phyloP scores from a whole-genome alignment of 2,113 vertebrate genomes.

The Panurus biarmicus region DNA sequence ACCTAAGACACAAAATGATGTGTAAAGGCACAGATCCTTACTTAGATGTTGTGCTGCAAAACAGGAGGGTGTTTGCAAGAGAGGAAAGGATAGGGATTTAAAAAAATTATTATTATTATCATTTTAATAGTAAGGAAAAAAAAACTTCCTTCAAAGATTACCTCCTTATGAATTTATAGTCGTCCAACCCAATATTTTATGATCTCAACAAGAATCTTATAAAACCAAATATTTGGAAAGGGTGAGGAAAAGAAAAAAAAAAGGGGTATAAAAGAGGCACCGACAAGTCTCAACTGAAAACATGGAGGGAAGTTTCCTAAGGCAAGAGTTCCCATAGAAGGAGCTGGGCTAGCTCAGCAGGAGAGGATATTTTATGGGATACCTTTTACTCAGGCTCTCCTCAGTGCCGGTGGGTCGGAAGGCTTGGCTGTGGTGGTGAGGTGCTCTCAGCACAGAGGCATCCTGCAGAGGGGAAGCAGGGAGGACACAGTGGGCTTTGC shows the following conservation, averaged over 20 bases:
- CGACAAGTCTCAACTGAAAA: background rate
- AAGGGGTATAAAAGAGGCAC: slow-evolving; percentile 41
- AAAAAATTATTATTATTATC: background rate
- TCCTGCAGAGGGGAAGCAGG: background rate
- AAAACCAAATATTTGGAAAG: slow-evolving; percentile 31
- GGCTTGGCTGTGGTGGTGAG: background rate
- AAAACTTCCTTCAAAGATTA: slow-evolving; percentile 4
- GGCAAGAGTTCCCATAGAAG: background rate
- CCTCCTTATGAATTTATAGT: slow-evolving; percentile 22
- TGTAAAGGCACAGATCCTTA: background rate
- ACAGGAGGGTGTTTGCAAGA: background rate
- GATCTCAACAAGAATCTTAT: slow-evolving; percentile 57
- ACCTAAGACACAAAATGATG: background rate
- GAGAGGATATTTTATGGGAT: background rate
- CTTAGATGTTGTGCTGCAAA: background rate
- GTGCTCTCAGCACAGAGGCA: background rate
- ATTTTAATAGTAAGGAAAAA: background rate
- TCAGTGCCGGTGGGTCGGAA: rapidly evolving
- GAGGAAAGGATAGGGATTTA: background rate
- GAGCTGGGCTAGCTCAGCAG: background rate
- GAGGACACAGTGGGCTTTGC: background rate
- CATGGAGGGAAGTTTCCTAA: slow-evolving; percentile 7
- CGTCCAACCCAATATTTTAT: slow-evolving; percentile 44
- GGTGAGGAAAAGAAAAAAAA: background rate
- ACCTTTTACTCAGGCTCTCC: background rate